Percentiles rank a stretch among this genome's conserved stretches.
Conservation (phyloP, 2,797 vertebrate species). For the Acanthopagrus latus region DNA sequence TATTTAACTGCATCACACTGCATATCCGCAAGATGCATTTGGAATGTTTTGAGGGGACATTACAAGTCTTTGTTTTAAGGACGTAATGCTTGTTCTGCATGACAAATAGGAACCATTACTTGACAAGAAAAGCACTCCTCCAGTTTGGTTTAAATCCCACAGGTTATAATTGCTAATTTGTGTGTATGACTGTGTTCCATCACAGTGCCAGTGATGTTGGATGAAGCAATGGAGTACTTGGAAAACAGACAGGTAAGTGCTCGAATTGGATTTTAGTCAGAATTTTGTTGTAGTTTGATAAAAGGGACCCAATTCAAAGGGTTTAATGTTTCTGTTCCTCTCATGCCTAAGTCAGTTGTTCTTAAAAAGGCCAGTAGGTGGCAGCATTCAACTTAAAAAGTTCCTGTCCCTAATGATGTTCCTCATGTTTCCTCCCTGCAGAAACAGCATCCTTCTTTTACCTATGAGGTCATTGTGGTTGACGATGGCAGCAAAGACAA, state of each 20-base stretch:
- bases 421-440: slow-evolving; percentile 70
- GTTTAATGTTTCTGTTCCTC: neutral
- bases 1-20: neutral
- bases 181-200: slow-evolving; percentile 45
- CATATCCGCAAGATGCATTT: too few species aligned
- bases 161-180: neutral
- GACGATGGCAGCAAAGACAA: slow-evolving; percentile 97
- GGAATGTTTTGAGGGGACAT: neutral
- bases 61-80: neutral
- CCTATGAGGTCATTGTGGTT: slow-evolving; percentile 95
- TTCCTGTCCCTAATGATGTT: neutral
- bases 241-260: slow-evolving; percentile 92
- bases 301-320: neutral
- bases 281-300: neutral
- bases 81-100: too few species aligned
- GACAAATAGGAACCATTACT: neutral
- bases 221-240: slow-evolving; percentile 94
- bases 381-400: slow-evolving; percentile 48
- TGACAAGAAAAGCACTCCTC: neutral
- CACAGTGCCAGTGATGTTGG: slow-evolving; percentile 97
- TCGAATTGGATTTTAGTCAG: neutral
- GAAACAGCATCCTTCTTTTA: slow-evolving; percentile 89
- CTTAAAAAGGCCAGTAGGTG: slow-evolving; percentile 61
- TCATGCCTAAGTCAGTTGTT: neutral
- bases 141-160: neutral